phyloP scores from a whole-genome alignment of 2,113 vertebrate species.

The Panthera tigris region DNA sequence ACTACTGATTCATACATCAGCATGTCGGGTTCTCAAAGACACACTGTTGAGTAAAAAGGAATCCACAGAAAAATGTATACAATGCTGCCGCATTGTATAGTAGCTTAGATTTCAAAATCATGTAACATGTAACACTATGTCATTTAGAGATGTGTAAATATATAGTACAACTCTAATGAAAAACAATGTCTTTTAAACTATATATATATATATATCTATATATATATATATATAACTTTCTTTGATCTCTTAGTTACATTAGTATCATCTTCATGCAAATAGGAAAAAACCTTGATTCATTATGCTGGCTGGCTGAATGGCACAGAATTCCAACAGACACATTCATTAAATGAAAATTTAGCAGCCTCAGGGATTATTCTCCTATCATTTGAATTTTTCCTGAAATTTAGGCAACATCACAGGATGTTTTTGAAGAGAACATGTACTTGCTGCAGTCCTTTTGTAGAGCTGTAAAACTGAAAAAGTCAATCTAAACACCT shows the following conservation, averaged over 20 bases:
- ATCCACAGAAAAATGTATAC: not conserved
- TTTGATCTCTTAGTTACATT: not conserved
- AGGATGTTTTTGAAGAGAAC: not conserved
- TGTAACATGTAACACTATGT: not conserved
- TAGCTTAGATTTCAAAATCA: not conserved
- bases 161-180: not conserved
- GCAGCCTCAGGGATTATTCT: not conserved
- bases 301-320: not conserved
- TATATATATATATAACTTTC: not conserved
- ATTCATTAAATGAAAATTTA: not conserved
- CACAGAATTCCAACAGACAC: not conserved
- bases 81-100: not conserved
- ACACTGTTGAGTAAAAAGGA: not conserved
- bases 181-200: not conserved
- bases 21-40: not conserved
- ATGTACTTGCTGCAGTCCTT: not conserved
- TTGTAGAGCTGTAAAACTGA: constrained; percentile 8
- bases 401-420: not conserved
- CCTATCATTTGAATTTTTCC: not conserved
- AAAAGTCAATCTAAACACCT: constrained; percentile 17
- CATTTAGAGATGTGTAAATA: not conserved
- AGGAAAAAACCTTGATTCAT: not conserved
- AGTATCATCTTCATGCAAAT: not conserved
- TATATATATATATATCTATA: not conserved
- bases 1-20: not conserved